A percentile compares a stretch with the other conserved stretches of the same genome.
phyloP scores from a whole-genome alignment of 1,140 invertebrate genomes.

The Polypedilum pembai region DNA sequence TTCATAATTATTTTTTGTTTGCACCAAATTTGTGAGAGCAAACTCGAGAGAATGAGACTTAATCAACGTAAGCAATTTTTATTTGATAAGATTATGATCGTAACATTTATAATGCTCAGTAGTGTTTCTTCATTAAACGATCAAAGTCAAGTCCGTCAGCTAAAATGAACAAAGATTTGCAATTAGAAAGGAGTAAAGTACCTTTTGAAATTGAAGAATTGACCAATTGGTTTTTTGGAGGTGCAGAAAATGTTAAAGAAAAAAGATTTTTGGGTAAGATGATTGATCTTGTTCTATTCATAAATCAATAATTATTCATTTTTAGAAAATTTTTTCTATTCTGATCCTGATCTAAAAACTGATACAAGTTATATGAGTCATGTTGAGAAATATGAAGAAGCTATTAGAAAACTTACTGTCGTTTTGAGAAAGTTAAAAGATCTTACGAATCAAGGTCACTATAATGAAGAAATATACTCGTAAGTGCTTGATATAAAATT shows the following conservation, averaged over 20 bases:
- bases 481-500: conserved; percentile 33
- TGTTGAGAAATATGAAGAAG: conserved; percentile 74
- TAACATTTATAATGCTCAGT: too few relatives aligned
- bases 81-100: too few relatives aligned
- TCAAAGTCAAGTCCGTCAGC: background rate
- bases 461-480: conserved; percentile 54
- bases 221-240: conserved; percentile 70
- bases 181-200: conserved; percentile 62
- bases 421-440: conserved; percentile 63
- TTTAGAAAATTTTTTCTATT: conserved; percentile 62
- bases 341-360: conserved; percentile 60
- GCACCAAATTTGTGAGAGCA: too few relatives aligned
- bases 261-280: conserved; percentile 38
- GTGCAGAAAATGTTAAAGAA: conserved; percentile 57
- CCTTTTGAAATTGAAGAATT: conserved; percentile 65
- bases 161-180: conserved; percentile 51
- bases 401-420: conserved; percentile 61
- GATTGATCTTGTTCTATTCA: background rate
- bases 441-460: conserved; percentile 47
- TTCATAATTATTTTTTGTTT: too few relatives aligned
- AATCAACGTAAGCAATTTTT: too few relatives aligned
- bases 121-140: too few relatives aligned
- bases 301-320: conserved; percentile 36
- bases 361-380: conserved; percentile 67
- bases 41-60: too few relatives aligned